Conservation (phyloP, 2,888 invertebrate species). For the Julus scanicus region DNA sequence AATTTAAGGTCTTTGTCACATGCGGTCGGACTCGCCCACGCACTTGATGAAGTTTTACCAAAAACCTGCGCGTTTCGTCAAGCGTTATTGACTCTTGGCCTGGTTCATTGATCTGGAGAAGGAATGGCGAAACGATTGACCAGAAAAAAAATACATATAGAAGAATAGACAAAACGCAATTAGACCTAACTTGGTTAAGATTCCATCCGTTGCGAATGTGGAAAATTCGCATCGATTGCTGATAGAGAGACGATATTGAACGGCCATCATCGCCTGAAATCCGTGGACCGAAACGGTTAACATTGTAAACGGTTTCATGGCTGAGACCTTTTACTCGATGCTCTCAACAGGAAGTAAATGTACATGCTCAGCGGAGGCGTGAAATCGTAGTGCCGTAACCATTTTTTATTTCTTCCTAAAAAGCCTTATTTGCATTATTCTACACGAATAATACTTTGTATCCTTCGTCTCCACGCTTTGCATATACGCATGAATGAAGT, state of each 20-base stretch:
- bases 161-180: neutral
- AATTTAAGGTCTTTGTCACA: neutral
- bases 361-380: neutral
- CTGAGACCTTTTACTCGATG: conserved; percentile 8
- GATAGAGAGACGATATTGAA: neutral
- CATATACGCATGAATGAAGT: neutral
- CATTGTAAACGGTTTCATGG: neutral
- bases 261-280: neutral
- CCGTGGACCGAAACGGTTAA: conserved; percentile 33
- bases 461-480: neutral
- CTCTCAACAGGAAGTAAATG: neutral
- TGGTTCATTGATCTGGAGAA: conserved; percentile 23
- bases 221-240: conserved; percentile 17
- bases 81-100: neutral
- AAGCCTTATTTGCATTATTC: neutral
- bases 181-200: neutral
- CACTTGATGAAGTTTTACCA: neutral
- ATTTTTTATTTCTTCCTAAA: neutral
- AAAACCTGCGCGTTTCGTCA: neutral
- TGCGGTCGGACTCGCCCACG: neutral
- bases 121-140: neutral
- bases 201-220: neutral
- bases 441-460: neutral
- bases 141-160: neutral
- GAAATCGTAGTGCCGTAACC: neutral